Evolutionary conservation across 2,888 invertebrate species (phyloP).

Genomic region (Phortica magna): DNA sequence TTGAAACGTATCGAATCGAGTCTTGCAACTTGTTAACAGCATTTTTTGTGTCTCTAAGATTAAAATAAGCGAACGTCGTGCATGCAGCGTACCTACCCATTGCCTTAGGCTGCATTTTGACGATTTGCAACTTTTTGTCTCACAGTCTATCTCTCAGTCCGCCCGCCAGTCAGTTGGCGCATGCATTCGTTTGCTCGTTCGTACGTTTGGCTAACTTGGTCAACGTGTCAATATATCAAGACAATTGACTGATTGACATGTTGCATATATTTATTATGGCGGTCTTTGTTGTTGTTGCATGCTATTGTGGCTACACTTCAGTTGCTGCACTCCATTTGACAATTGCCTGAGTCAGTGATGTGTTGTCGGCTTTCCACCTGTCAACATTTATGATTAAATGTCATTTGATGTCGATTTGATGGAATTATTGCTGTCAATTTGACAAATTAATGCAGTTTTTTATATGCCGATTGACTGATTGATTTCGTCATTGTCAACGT

Average conservation of each 20-base stretch:
- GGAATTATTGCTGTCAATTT: conserved; percentile 74
- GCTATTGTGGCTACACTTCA: neutral
- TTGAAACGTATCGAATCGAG: neutral
- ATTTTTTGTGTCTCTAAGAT: conserved; percentile 9
- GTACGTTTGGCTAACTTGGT: conserved; percentile 54
- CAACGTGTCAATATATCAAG: conserved; percentile 69
- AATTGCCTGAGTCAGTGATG: neutral
- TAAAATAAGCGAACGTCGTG: neutral
- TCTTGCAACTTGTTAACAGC: conserved; percentile 24
- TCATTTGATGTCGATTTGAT: conserved; percentile 64
- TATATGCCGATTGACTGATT: neutral
- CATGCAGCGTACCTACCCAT: conserved; percentile 18
- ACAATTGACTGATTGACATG: conserved; percentile 73
- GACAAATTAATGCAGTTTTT: conserved; percentile 66
- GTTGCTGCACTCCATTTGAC: conserved; percentile 15
- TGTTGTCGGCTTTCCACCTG: conserved; percentile 50
- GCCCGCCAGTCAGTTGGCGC: conserved; percentile 31
- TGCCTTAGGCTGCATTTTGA: conserved; percentile 8
- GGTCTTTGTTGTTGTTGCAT: conserved; percentile 23
- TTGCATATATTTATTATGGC: conserved; percentile 66
- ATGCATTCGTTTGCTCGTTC: neutral
- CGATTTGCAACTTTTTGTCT: neutral
- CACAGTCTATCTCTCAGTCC: neutral
- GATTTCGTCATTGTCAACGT: neutral
- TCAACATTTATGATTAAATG: conserved; percentile 71